A percentile compares a stretch with the other conserved stretches of the same genome.
phyloP scores from a whole-genome alignment of 2,113 vertebrate genomes.

The Hiodon tergisus region DNA sequence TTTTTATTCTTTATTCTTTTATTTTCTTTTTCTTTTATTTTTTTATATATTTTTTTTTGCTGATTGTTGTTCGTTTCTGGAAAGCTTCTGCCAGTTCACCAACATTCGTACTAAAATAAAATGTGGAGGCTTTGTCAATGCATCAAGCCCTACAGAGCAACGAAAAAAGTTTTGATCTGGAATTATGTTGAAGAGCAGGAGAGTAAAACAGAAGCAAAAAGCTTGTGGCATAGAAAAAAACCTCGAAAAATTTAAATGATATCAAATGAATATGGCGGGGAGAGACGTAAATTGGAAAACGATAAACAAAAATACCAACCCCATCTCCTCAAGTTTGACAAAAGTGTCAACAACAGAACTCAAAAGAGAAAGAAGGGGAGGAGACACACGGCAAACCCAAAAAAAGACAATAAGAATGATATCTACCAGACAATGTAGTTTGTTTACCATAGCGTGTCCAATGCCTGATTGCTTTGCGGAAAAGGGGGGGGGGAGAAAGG shows the following conservation, averaged over 20 bases:
- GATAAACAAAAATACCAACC: slow-evolving; percentile 77
- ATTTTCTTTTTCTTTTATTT: slow-evolving; percentile 19
- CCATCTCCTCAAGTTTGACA: slow-evolving; percentile 74
- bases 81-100: slow-evolving; percentile 76
- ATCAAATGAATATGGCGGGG: slow-evolving; percentile 51
- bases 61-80: slow-evolving; percentile 56
- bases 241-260: slow-evolving; percentile 51
- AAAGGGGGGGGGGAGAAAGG: slow-evolving; percentile 95
- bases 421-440: slow-evolving; percentile 99
- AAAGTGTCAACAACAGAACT: slow-evolving; percentile 73
- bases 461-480: slow-evolving; percentile 99
- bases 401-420: slow-evolving; percentile 99
- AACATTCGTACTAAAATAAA: slow-evolving; percentile 69
- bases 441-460: slow-evolving; percentile 99
- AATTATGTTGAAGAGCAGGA: background rate
- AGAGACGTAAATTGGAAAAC: slow-evolving; percentile 53
- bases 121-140: slow-evolving; percentile 59
- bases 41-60: slow-evolving; percentile 36
- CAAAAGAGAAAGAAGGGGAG: slow-evolving; percentile 70
- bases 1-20: slow-evolving; percentile 35
- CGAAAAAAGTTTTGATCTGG: slow-evolving; percentile 34
- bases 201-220: slow-evolving; percentile 13
- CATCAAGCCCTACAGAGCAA: slow-evolving; percentile 60
- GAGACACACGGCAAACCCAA: slow-evolving; percentile 99
- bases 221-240: slow-evolving; percentile 44